Conservation (phyloP, 2,888 invertebrate genomes). For the Bombyx huttoni region DNA sequence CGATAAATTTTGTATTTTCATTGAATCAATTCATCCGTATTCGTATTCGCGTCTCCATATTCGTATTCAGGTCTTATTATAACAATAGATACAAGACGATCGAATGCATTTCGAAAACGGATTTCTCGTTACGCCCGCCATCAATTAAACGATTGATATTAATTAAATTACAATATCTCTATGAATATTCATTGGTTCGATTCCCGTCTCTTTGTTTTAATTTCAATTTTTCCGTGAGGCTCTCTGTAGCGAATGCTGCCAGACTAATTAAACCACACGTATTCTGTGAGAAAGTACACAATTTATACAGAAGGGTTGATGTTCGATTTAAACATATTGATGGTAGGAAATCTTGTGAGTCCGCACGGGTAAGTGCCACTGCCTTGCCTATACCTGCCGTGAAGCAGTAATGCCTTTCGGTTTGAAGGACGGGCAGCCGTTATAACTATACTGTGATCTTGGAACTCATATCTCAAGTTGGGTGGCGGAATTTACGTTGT, state of each 20-base stretch:
- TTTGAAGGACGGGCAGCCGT: no score
- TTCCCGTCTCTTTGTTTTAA: slow-evolving; percentile 2
- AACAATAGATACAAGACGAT: neutral
- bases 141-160: neutral
- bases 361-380: no score
- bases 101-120: neutral
- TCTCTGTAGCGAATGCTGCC: slow-evolving; percentile 9
- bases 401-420: no score
- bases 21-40: no score
- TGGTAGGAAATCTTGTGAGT: no score
- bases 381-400: no score
- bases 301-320: neutral
- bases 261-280: slow-evolving; percentile 21
- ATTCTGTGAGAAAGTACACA: slow-evolving; percentile 7
- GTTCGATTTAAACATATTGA: no score
- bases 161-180: neutral
- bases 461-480: no score
- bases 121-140: neutral
- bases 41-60: neutral
- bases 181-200: neutral
- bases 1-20: no score
- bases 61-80: neutral
- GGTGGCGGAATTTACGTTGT: no score
- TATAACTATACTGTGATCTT: no score
- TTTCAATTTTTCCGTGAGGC: slow-evolving; percentile 12